These are phyloP conservation scores for Myotis pilosus DNA, from an alignment of 2,797 vertebrate species.

Conservation along the genomic window DNA sequence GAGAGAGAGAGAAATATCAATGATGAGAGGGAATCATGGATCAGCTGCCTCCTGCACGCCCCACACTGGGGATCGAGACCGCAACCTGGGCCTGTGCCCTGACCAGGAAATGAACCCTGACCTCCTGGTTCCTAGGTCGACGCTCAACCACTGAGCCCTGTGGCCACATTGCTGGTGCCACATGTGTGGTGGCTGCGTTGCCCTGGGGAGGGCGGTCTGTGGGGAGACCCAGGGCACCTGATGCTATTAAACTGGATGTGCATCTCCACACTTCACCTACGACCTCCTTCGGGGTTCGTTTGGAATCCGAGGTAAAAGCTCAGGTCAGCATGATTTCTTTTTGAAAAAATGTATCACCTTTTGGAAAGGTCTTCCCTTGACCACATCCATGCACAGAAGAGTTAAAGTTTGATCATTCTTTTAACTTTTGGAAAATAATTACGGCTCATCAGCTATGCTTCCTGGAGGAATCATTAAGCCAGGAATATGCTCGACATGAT, in stretches of 20 bases:
- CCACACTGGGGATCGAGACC: too few species aligned
- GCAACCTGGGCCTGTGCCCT: too few species aligned
- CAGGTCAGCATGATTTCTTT: not conserved
- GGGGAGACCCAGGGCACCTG: not conserved
- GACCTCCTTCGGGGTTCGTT: not conserved
- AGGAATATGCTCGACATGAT: not conserved
- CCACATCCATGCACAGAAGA: not conserved
- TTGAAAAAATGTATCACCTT: not conserved
- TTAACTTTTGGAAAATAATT: conserved; percentile 37
- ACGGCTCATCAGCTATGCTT: conserved; percentile 25
- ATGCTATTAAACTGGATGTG: not conserved
- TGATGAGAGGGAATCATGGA: too few species aligned
- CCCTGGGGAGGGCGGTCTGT: not conserved
- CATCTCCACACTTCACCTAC: not conserved
- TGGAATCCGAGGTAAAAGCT: not conserved
- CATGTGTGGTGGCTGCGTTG: not conserved
- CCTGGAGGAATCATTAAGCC: not conserved
- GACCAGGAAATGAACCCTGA: too few species aligned
- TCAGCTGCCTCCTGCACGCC: too few species aligned
- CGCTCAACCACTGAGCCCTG: too few species aligned
- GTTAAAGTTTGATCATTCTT: conserved; percentile 8
- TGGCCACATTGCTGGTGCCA: not conserved
- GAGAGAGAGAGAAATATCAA: too few species aligned
- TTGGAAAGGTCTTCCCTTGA: not conserved
- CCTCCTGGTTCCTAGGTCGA: too few species aligned